phyloP scores from a whole-genome alignment of 1,140 invertebrate species.

The Hormaphis cornu region DNA sequence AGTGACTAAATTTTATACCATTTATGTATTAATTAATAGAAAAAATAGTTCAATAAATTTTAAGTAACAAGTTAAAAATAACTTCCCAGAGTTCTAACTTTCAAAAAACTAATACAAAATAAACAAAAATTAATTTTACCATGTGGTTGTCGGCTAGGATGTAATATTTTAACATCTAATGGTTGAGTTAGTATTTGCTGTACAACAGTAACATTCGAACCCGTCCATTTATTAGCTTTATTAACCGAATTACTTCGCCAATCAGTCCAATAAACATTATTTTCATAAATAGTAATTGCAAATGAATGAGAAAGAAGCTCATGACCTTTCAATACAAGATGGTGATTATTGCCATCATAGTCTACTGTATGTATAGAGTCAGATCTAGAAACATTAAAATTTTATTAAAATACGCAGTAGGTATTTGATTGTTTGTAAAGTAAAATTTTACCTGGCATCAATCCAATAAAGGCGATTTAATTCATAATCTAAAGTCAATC shows the following conservation, averaged over 20 bases:
- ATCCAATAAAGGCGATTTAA: conserved; percentile 55
- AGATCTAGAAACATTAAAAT: conserved; percentile 46
- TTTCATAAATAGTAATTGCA: conserved; percentile 54
- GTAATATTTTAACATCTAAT: conserved; percentile 58
- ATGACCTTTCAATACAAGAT: conserved; percentile 48
- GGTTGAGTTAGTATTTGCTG: conserved; percentile 55
- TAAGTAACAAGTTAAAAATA: too few species aligned
- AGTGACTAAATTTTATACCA: too few species aligned
- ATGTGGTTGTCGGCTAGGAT: conserved; percentile 51
- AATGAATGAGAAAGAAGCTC: conserved; percentile 55
- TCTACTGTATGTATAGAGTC: conserved; percentile 73
- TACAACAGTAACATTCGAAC: conserved; percentile 49
- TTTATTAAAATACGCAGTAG: neutral
- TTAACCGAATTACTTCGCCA: conserved; percentile 57
- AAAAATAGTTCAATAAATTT: too few species aligned
- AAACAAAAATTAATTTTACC: conserved; percentile 40
- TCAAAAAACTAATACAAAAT: conserved; percentile 41
- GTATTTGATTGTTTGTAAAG: neutral
- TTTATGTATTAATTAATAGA: too few species aligned
- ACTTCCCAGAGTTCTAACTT: too few species aligned
- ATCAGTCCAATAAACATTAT: conserved; percentile 59
- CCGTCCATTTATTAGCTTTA: conserved; percentile 58
- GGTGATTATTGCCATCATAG: conserved; percentile 50
- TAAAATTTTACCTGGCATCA: conserved; percentile 50
- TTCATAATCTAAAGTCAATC: conserved; percentile 55